Base-by-base conservation (phyloP, 1,140 invertebrate species). In the Orius insidiosus region DNA sequence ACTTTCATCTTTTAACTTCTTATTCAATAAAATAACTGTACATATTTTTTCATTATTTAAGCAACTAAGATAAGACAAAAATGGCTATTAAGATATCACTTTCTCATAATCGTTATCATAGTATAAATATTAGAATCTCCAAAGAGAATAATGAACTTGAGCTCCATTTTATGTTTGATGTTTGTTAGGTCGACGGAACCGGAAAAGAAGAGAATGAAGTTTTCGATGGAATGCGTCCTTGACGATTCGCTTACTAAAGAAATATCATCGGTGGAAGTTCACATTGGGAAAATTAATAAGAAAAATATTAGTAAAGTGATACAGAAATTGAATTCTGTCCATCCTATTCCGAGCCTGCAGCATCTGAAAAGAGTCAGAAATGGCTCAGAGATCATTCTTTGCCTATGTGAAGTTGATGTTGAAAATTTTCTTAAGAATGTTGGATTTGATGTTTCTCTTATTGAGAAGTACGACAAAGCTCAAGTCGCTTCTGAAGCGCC, bases 361-460 rank as follows among this genome's bases (percentile, higher is more conserved):
- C 80, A 86, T 61, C 61, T 88, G 9, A 88, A 86, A 58, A 68
- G 83, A 42, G 76, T 81, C 2, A 65, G 65, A 7, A 44, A 48
- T 14, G 44, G 43, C 14, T 34, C 24, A 8, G 43, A 52, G 1
- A 36, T 55, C 33, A 35, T 54, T 2, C 43, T 37, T 44, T 33
- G 45, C 2, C 33, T 24, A n/a, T 32, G 38, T 2, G 44, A 51
- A 7, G 33, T 40, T 5, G 19, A n/a, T 39, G 32, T 45, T 7
- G 34, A 32, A 9, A 37, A 54, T 13, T 47, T 38, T 5, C 30
- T 31, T 1, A 16, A 36, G 11, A 35, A 45, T 16, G 33, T 44
- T 2, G 24, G 64, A 10, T 63, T 72, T 7, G 66, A 75, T 56
- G 55, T 70, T 2, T 9, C 54, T 64, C 6, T 52, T 69, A 0